These are phyloP conservation scores for Torymus auratus DNA, from an alignment of 2,888 invertebrate genomes.

Conservation along the genomic window DNA sequence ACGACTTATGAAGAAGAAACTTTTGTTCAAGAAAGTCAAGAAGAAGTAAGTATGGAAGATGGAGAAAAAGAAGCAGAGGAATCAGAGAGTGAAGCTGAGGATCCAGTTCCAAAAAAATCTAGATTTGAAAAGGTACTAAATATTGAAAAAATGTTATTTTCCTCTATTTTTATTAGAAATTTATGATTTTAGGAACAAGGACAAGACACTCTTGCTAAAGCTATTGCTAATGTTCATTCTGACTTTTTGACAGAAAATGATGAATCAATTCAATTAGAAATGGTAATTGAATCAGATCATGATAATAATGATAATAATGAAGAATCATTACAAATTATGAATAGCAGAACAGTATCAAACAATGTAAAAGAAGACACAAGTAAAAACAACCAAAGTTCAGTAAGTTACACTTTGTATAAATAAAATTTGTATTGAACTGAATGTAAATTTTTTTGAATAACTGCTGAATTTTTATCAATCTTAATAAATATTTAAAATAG, in stretches of 20 bases:
- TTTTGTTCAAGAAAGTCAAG: constrained; percentile 54
- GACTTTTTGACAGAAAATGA: constrained; percentile 68
- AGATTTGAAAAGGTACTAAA: constrained; percentile 29
- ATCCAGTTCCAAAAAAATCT: constrained; percentile 54
- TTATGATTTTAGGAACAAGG: constrained; percentile 57
- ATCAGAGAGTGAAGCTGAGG: constrained; percentile 50
- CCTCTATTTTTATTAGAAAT: constrained; percentile 6
- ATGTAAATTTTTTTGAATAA: constrained; percentile 12
- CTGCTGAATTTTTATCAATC: background rate
- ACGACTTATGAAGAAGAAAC: background rate
- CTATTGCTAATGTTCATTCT: constrained; percentile 71
- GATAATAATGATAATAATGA: constrained; percentile 52
- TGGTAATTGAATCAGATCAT: constrained; percentile 66
- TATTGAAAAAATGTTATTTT: constrained; percentile 13
- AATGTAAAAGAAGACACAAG: constrained; percentile 29
- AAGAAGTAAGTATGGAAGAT: constrained; percentile 62
- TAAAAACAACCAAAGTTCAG: constrained; percentile 11
- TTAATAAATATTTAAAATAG: background rate
- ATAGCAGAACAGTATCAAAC: constrained; percentile 31
- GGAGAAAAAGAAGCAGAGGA: constrained; percentile 60
- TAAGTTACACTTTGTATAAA: constrained; percentile 5
- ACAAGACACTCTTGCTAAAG: constrained; percentile 69
- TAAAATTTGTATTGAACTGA: background rate
- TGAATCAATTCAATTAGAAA: constrained; percentile 68
- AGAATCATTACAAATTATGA: constrained; percentile 37